These are phyloP conservation scores for Heteromurus nitidus DNA, from an alignment of 2,888 invertebrate genomes.

Conservation along the genomic window DNA sequence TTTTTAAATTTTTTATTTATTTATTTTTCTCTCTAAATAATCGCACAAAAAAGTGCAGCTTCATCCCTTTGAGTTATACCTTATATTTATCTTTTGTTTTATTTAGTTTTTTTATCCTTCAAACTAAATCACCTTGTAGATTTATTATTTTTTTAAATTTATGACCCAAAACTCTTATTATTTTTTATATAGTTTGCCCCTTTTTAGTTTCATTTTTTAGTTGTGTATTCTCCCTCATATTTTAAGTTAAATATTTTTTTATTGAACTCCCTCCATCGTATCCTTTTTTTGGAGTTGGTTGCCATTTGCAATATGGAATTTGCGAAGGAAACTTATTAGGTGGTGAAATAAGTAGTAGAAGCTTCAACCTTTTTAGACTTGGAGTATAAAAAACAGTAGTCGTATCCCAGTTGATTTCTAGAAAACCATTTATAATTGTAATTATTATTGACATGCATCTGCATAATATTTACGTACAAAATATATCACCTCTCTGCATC, in stretches of 20 bases:
- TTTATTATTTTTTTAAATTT: constrained; percentile 30
- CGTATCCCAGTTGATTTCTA: not conserved
- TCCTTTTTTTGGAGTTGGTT: not conserved
- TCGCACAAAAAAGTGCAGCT: constrained; percentile 17
- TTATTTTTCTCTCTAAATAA: not conserved
- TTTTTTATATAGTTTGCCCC: not conserved
- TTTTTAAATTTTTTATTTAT: not conserved
- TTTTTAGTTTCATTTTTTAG: constrained; percentile 18
- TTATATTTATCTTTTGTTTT: constrained; percentile 21
- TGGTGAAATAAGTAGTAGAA: not conserved
- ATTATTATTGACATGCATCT: not conserved
- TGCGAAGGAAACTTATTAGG: not conserved
- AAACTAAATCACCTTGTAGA: too few species aligned
- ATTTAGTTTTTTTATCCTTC: too few species aligned
- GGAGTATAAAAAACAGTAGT: not conserved
- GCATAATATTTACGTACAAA: not conserved
- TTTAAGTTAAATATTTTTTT: not conserved
- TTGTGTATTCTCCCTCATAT: not conserved
- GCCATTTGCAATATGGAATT: not conserved
- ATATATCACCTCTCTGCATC: not conserved
- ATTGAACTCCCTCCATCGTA: not conserved
- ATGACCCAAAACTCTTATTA: not conserved
- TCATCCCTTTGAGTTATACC: constrained; percentile 16
- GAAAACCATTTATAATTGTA: not conserved
- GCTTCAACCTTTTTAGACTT: not conserved